Conservation (phyloP, 2,888 invertebrate species). For the Aspidiotus rigidus region DNA sequence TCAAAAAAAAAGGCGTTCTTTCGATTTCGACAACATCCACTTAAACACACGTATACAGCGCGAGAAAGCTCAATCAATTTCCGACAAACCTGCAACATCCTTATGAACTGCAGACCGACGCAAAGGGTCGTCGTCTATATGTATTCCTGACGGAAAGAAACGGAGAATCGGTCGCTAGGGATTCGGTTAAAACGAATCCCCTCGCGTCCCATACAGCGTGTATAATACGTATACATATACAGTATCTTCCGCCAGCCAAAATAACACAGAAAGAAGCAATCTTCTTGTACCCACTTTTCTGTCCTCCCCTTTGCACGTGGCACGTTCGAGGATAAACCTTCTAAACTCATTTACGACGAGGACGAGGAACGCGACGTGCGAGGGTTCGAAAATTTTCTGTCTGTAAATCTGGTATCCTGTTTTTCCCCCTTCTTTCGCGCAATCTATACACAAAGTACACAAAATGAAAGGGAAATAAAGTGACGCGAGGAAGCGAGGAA, state of each 20-base stretch:
- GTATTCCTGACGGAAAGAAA: neutral
- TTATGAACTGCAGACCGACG: too few species aligned
- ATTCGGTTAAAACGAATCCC: slow-evolving; percentile 11
- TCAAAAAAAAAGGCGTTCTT: too few species aligned
- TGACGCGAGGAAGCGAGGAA: too few species aligned
- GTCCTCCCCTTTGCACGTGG: neutral
- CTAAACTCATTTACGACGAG: neutral
- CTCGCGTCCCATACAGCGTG: neutral
- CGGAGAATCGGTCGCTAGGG: slow-evolving; percentile 10
- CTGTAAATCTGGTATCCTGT: too few species aligned
- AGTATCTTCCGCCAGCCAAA: too few species aligned
- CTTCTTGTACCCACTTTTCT: neutral
- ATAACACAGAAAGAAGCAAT: too few species aligned
- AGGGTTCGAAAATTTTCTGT: neutral
- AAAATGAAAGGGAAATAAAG: too few species aligned
- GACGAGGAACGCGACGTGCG: neutral
- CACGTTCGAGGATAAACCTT: slow-evolving; percentile 1
- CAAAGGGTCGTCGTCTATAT: neutral
- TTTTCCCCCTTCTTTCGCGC: too few species aligned
- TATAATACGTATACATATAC: too few species aligned
- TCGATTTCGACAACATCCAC: too few species aligned
- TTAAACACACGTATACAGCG: too few species aligned
- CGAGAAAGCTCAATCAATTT: slow-evolving; percentile 12
- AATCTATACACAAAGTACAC: too few species aligned
- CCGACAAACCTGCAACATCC: neutral